Evolutionary conservation across 2,888 invertebrate species (phyloP).

Genomic region (Zaprionus lineosus): DNA sequence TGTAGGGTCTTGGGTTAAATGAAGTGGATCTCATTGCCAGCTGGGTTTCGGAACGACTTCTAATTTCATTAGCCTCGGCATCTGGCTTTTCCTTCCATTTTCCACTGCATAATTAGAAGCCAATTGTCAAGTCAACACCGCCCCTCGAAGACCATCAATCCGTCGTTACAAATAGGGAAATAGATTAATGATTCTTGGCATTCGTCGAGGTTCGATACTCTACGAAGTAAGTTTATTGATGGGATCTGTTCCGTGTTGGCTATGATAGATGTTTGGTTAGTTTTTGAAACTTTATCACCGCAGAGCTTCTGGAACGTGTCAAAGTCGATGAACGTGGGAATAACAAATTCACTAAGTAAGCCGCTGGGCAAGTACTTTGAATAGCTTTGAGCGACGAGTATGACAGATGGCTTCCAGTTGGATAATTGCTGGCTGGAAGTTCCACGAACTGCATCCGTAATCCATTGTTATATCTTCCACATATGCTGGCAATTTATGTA

Average conservation of each 20-base stretch:
- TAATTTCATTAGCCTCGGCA: constrained; percentile 43
- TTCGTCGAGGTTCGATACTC: constrained; percentile 38
- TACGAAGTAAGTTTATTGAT: constrained; percentile 61
- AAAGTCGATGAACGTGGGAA: constrained; percentile 46
- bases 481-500: constrained; percentile 47
- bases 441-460: constrained; percentile 15
- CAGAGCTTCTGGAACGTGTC: constrained; percentile 53
- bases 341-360: constrained; percentile 1
- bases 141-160: constrained; percentile 37
- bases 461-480: constrained; percentile 25
- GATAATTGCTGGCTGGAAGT: not conserved
- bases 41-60: constrained; percentile 19
- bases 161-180: constrained; percentile 57
- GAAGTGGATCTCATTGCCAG: constrained; percentile 31
- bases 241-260: constrained; percentile 26
- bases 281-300: constrained; percentile 3
- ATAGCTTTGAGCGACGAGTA: constrained; percentile 1
- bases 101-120: constrained; percentile 65
- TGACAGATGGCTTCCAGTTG: constrained; percentile 33
- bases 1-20: constrained; percentile 3
- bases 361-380: constrained; percentile 3
- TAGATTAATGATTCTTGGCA: constrained; percentile 63
- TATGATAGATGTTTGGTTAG: constrained; percentile 35
- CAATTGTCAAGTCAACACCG: constrained; percentile 67
- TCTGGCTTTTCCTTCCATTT: constrained; percentile 21